Conservation (phyloP, 2,113 vertebrate genomes). For the Gila orcuttii region DNA sequence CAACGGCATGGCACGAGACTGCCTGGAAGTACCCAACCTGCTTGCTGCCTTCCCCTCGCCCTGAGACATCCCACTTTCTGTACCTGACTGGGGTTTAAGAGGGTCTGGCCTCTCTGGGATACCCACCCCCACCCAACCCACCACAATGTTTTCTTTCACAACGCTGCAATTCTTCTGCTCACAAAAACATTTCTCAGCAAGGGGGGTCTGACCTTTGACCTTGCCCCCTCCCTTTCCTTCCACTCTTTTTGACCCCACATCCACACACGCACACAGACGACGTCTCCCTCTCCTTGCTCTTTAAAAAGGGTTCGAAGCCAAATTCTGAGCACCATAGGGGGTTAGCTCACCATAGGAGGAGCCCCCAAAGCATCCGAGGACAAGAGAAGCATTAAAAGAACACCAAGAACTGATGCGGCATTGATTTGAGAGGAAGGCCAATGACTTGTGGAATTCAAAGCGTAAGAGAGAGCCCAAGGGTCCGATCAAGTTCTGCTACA, state of each 20-base stretch:
- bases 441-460: background rate
- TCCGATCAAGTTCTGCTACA: background rate
- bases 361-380: slow-evolving; percentile 4
- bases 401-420: background rate
- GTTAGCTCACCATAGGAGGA: background rate
- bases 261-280: slow-evolving; percentile 37
- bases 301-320: slow-evolving; percentile 20
- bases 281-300: slow-evolving; percentile 28
- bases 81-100: slow-evolving; percentile 28
- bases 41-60: too few relatives aligned
- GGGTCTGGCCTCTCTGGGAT: slow-evolving; percentile 30
- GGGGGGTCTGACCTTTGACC: slow-evolving; percentile 68
- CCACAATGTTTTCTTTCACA: slow-evolving; percentile 60
- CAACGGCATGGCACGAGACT: background rate
- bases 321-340: slow-evolving; percentile 33
- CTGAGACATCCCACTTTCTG: slow-evolving; percentile 1
- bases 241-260: slow-evolving; percentile 57
- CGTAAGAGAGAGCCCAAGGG: background rate
- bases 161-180: slow-evolving; percentile 63
- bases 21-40: background rate
- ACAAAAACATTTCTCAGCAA: slow-evolving; percentile 60
- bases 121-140: slow-evolving; percentile 37
- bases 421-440: background rate
- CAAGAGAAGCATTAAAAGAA: slow-evolving; percentile 21
- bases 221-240: slow-evolving; percentile 50